A percentile compares a stretch with the other conserved stretches of the same genome.
phyloP scores from a whole-genome alignment of 1,140 invertebrate species.

The Ridgeia piscesae region DNA sequence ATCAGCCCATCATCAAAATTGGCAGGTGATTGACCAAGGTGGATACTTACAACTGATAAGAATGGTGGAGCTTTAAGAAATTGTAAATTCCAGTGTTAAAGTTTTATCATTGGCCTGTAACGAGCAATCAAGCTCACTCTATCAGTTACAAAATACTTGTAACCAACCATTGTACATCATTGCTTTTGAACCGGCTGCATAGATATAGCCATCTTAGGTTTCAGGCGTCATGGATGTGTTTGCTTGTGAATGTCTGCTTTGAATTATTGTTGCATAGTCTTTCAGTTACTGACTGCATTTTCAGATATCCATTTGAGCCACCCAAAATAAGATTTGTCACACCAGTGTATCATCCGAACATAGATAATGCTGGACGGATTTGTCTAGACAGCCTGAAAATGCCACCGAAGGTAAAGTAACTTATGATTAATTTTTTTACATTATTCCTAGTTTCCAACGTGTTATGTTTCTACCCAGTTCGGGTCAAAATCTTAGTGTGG shows the following conservation, averaged over 20 bases:
- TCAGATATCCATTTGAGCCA: slow-evolving; percentile 87
- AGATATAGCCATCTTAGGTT: not conserved
- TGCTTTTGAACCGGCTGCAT: not conserved
- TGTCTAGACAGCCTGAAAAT: slow-evolving; percentile 92
- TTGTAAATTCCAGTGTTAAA: too few relatives aligned
- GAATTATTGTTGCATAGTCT: not conserved
- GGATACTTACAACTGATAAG: too few relatives aligned
- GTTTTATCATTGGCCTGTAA: too few relatives aligned
- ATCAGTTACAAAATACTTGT: too few relatives aligned
- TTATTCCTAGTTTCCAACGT: not conserved
- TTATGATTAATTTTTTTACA: not conserved
- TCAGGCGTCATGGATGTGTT: too few relatives aligned
- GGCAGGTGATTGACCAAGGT: too few relatives aligned
- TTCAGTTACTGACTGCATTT: slow-evolving; percentile 10
- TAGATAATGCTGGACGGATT: slow-evolving; percentile 83
- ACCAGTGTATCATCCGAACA: slow-evolving; percentile 95
- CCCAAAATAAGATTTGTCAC: slow-evolving; percentile 89
- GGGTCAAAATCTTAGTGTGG: not conserved
- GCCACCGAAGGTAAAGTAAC: slow-evolving; percentile 49
- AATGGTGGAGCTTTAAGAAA: too few relatives aligned
- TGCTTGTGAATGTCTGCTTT: not conserved
- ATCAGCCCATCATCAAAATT: too few relatives aligned
- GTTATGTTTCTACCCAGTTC: too few relatives aligned
- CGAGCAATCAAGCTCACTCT: too few relatives aligned
- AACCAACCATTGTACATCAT: too few relatives aligned